Evolutionary conservation across 2,888 invertebrate genomes (phyloP).

Genomic region (Busseola fusca): DNA sequence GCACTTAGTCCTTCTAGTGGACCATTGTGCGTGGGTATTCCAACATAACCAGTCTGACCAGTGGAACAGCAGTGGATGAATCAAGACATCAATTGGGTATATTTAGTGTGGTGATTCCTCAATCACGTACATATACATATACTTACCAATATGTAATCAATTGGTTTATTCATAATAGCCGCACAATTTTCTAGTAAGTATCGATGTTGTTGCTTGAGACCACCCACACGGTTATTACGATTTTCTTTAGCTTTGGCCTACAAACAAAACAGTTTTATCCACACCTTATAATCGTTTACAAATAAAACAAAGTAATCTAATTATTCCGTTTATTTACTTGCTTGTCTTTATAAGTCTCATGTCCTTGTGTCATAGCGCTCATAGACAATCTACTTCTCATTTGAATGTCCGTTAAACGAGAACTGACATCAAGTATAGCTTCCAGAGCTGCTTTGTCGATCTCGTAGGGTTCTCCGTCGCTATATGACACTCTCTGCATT

Average conservation of each 20-base stretch:
- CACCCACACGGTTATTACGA: conserved; percentile 86
- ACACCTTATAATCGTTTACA: conserved; percentile 78
- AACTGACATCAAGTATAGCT: conserved; percentile 82
- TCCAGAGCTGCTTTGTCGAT: conserved; percentile 82
- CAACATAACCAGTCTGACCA: no score
- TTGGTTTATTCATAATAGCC: conserved; percentile 85
- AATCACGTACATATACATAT: conserved; percentile 74
- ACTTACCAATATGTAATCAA: conserved; percentile 88
- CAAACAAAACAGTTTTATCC: conserved; percentile 68
- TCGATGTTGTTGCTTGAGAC: conserved; percentile 88
- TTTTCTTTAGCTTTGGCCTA: conserved; percentile 91
- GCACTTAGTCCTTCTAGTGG: no score
- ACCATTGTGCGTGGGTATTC: no score
- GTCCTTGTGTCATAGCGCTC: conserved; percentile 80
- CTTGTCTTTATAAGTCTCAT: conserved; percentile 86
- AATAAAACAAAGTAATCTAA: conserved; percentile 69
- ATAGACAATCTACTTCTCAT: conserved; percentile 80
- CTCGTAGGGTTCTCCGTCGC: conserved; percentile 66
- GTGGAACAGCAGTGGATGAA: no score
- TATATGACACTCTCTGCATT: conserved; percentile 28
- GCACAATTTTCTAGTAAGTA: conserved; percentile 91
- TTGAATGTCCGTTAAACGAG: conserved; percentile 80
- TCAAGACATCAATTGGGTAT: not conserved
- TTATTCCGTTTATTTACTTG: conserved; percentile 80
- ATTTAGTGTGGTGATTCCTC: conserved; percentile 70